Evolutionary conservation across 1,140 invertebrate genomes (phyloP).

Genomic region (Drosophila kikkawai): DNA sequence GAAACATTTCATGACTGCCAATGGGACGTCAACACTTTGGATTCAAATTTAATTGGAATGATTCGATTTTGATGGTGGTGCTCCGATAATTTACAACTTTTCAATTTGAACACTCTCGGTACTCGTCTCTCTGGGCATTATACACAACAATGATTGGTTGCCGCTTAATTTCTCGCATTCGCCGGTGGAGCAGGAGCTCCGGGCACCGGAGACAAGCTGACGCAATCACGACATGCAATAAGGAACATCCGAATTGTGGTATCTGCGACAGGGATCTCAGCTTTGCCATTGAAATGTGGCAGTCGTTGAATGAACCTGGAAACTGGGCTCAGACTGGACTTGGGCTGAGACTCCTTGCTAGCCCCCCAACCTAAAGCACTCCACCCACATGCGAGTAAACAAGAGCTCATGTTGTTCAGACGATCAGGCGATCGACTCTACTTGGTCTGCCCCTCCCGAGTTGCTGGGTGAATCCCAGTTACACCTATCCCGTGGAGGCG

Average conservation of each 20-base stretch:
- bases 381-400: slow-evolving; percentile 68
- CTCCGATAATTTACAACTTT: slow-evolving; percentile 78
- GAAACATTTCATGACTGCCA: neutral
- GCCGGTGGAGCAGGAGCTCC: slow-evolving; percentile 40
- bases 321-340: slow-evolving; percentile 10
- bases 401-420: slow-evolving; percentile 72
- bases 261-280: slow-evolving; percentile 67
- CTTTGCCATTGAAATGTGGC: slow-evolving; percentile 59
- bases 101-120: slow-evolving; percentile 71
- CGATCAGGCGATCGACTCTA: slow-evolving; percentile 58
- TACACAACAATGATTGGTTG: slow-evolving; percentile 78
- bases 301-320: slow-evolving; percentile 44
- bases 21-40: slow-evolving; percentile 42
- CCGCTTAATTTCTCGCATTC: slow-evolving; percentile 69
- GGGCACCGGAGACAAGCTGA: slow-evolving; percentile 68
- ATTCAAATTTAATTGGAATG: slow-evolving; percentile 84
- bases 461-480: slow-evolving; percentile 35
- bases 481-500: slow-evolving; percentile 40
- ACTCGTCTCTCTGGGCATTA: slow-evolving; percentile 38
- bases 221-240: slow-evolving; percentile 80
- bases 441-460: slow-evolving; percentile 14
- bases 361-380: slow-evolving; percentile 39
- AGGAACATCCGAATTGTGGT: slow-evolving; percentile 75
- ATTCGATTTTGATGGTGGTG: slow-evolving; percentile 75
- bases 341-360: neutral